Base-by-base conservation (phyloP, 64 coral and sea anemone species). In the Acropora yongei region DNA sequence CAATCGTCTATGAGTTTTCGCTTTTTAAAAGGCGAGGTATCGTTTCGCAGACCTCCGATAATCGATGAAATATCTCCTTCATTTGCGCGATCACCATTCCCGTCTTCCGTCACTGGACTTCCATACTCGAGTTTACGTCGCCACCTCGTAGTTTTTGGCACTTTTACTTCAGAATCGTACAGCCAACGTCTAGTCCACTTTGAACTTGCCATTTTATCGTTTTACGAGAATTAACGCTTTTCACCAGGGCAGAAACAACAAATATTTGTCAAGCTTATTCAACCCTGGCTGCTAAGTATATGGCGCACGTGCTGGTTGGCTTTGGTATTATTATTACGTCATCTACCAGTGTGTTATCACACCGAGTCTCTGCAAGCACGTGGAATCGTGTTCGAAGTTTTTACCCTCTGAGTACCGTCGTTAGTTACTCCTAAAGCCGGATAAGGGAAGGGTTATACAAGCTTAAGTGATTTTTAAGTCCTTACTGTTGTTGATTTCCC, bases 1-100 rank as follows among this genome's bases (percentile, higher is more conserved):
- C 80, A 82, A 60, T 65, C 44, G 12, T 87, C 65, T 87, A 71
- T 3, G 2, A 87, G 60, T 72, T 71, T 87, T 87, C 45, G 84
- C 60, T 87, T 87, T 43, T 87, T 87, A 73, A 87, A 87, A 47
- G 84, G 84, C 48, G 84, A 87, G 41, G 84, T 87, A 87, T 87
- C 46, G 6, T 72, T 87, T 71, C 84, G 19, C 84, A 71, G 46
- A 43, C 41, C 67, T 87, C 16, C 14, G 66, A 10, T 41, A 8
- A 87, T 39, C 51, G 82, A 61, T 65, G 57, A 86, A 86, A 86
- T 68, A 11, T 86, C 82, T 4, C 75, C 12, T 8, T 41, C 41
- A 77, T 46, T 47, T 58, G 16, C 82, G 51, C 51, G 0, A 65
- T 43, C 20, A 67, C 2, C 30, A 30, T 30, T 30, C 30, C 30